Evolutionary conservation across 2,888 invertebrate genomes (phyloP), one percentile per base, ranked within the genome.

Genomic region (Aspidiotus rigidus): DNA sequence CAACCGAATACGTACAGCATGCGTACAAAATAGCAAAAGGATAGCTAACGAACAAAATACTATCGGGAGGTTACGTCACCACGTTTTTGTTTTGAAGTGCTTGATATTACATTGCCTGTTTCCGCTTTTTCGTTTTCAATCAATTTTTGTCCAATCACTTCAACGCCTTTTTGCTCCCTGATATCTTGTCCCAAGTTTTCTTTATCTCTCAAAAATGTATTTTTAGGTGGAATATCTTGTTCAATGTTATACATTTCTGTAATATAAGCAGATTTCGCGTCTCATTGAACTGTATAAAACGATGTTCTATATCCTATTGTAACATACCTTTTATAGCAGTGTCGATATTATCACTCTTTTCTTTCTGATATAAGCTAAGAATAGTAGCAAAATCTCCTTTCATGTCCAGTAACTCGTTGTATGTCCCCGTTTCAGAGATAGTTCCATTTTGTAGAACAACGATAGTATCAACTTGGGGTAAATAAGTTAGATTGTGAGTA

Each of bases 401-500:
- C 78, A 88, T 90, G 73, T 86, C 87, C 71, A 98, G 77, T 75
- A 99, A 81, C 77, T 96, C 87, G 74, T 88, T 86, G 79, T 97
- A 98, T 7, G 90, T 88, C 62, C 98, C 98, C 62, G 82, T 83
- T 79, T 98, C 98, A 0, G 90, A 89, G 16, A 98, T 85, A 75
- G 85, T 83, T 0, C 97, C 98, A 75, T 90, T 84, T 75, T 88
- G 88, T 75, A 99, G 79, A 5, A 98, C 97, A 72, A 95, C 79
- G 73, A 99, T 93, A 75, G 89, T 83, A 80, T 98, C 93, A 1
- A 91, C 90, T 76, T 91, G 86, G 0, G 94, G 90, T 74, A 98
- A 82, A 80, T 91, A 96, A 10, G 93, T 91, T 69, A 98, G 88
- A 73, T 93, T 90, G 78, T 99, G 97, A 0, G 98, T 99, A 39